phyloP scores from a whole-genome alignment of 2,888 invertebrate genomes.

The Phengaris arion region DNA sequence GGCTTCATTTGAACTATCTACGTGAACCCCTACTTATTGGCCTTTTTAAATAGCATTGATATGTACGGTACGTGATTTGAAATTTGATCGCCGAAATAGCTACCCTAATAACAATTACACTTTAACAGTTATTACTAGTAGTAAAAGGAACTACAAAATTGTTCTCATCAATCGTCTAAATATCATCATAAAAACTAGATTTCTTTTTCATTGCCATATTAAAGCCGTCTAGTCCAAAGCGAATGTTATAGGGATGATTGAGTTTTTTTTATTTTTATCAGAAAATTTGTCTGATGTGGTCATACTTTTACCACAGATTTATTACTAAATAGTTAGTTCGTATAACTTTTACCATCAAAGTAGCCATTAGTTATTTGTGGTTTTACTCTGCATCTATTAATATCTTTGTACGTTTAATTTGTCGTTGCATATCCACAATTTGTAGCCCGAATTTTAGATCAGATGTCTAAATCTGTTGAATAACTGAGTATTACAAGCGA shows the following conservation, averaged over 20 bases:
- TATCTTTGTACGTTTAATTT: too few relatives aligned
- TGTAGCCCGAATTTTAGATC: too few relatives aligned
- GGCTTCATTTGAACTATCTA: constrained; percentile 24
- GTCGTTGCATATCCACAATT: too few relatives aligned
- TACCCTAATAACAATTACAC: constrained; percentile 27
- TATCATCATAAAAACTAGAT: not conserved
- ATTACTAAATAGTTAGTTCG: too few relatives aligned
- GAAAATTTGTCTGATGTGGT: too few relatives aligned
- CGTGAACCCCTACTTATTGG: constrained; percentile 20
- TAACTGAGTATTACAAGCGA: too few relatives aligned
- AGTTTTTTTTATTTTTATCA: too few relatives aligned
- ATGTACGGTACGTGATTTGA: constrained; percentile 18
- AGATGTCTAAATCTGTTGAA: too few relatives aligned
- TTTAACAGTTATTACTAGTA: constrained; percentile 19
- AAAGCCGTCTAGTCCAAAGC: not conserved
- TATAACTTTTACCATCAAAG: too few relatives aligned
- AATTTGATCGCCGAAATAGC: constrained; percentile 7
- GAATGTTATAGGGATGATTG: not conserved
- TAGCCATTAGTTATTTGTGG: too few relatives aligned
- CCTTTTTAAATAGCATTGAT: constrained; percentile 24
- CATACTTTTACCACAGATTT: too few relatives aligned
- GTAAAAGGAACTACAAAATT: constrained; percentile 16
- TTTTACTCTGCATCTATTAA: too few relatives aligned
- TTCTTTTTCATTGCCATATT: not conserved
- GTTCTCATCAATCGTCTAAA: not conserved